Conservation (phyloP, 2,888 invertebrate genomes). For the Amphimallon solstitiale region DNA sequence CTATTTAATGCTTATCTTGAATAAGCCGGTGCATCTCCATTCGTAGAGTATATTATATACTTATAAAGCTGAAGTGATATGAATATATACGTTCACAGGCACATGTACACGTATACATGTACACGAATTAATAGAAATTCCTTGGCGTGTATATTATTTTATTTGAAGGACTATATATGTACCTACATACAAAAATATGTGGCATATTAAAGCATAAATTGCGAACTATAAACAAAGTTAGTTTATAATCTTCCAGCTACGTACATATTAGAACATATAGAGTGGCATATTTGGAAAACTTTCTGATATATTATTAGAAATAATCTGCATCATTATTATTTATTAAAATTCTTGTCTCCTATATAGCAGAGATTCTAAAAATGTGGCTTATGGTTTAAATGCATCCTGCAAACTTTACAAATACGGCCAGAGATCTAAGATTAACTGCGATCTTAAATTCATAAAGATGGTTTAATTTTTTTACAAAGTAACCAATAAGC, state of each 20-base stretch:
- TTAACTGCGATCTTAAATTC: too few species aligned
- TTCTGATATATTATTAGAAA: too few species aligned
- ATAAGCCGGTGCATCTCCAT: neutral
- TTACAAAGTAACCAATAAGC: too few species aligned
- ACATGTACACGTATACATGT: neutral
- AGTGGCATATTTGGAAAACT: neutral
- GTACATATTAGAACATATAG: neutral
- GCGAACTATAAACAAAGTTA: conserved; percentile 9
- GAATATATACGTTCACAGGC: too few species aligned
- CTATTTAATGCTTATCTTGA: conserved; percentile 3
- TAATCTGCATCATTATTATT: too few species aligned
- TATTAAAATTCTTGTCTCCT: too few species aligned
- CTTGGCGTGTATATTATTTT: conserved; percentile 10
- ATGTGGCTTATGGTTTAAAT: too few species aligned
- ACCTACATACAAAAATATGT: neutral
- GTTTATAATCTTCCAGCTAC: conserved; percentile 3
- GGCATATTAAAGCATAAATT: conserved; percentile 4
- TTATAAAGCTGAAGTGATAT: neutral
- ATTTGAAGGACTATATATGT: neutral
- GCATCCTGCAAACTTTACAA: too few species aligned
- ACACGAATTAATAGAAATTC: conserved; percentile 17
- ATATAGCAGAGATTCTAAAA: too few species aligned
- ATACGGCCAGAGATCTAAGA: too few species aligned
- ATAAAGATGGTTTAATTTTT: too few species aligned
- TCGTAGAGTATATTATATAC: conserved; percentile 2